A percentile compares a stretch with the other conserved stretches of the same genome.
Evolutionary conservation across 2,797 vertebrate species (phyloP).

Genomic region (Morus bassanus): DNA sequence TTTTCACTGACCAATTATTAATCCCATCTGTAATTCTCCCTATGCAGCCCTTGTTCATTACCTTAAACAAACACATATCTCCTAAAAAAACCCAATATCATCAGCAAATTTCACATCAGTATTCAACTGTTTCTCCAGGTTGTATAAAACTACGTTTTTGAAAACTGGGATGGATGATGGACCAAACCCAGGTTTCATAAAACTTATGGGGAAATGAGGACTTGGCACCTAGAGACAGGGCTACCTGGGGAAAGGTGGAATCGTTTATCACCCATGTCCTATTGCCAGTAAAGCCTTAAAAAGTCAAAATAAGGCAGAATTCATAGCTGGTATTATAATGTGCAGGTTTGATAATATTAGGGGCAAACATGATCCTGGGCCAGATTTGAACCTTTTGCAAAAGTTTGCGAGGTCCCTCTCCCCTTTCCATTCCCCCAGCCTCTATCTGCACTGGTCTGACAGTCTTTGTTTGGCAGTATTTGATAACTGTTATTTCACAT

Average conservation of each 20-base stretch:
- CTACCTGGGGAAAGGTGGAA: not conserved
- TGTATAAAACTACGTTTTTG: not conserved
- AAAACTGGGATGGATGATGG: not conserved
- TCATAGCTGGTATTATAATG: not conserved
- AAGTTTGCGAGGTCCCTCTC: rapidly evolving
- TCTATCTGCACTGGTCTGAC: not conserved
- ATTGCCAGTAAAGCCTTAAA: not conserved
- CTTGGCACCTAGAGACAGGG: not conserved
- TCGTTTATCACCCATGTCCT: not conserved
- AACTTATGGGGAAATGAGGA: not conserved
- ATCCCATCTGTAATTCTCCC: not conserved
- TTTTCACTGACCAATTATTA: not conserved
- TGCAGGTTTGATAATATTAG: not conserved
- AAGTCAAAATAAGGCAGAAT: not conserved
- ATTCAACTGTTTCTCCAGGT: not conserved
- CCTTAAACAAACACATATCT: not conserved
- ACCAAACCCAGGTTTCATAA: not conserved
- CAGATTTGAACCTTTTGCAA: not conserved
- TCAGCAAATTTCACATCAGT: not conserved
- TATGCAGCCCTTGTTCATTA: not conserved
- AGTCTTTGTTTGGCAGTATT: not conserved
- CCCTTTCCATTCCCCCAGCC: not conserved
- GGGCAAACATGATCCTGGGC: not conserved
- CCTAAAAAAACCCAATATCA: not conserved
- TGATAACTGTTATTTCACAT: not conserved